These are phyloP conservation scores for Dendrocopos noguchii DNA, from an alignment of 2,113 vertebrate genomes.

Conservation along the genomic window DNA sequence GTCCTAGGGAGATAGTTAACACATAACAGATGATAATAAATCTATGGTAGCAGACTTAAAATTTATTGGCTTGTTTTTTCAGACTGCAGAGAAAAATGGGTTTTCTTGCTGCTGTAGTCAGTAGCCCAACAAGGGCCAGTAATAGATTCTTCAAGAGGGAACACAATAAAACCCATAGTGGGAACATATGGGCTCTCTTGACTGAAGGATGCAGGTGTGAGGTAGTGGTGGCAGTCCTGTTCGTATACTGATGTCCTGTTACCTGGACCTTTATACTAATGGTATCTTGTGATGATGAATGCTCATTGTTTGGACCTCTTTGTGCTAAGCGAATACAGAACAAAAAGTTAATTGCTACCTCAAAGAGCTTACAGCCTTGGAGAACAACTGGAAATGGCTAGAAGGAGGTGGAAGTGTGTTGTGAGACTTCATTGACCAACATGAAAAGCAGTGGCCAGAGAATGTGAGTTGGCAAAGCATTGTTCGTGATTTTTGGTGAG, in stretches of 20 bases:
- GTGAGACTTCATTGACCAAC: not conserved
- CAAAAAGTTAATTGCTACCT: not conserved
- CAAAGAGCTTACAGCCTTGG: not conserved
- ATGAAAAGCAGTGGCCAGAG: not conserved
- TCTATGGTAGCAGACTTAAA: not conserved
- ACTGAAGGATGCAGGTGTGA: not conserved
- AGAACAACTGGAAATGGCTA: not conserved
- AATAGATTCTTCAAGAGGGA: not conserved
- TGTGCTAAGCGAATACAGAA: not conserved
- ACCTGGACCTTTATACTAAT: not conserved
- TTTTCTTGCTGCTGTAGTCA: not conserved
- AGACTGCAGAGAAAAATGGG: not conserved
- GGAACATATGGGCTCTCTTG: not conserved
- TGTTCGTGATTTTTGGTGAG: not conserved
- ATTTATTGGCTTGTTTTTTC: conserved; percentile 37
- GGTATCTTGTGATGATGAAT: not conserved
- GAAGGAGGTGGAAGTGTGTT: not conserved
- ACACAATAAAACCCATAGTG: not conserved
- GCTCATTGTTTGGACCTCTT: not conserved
- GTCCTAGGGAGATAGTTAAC: not conserved
- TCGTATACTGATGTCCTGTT: not conserved
- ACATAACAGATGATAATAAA: not conserved
- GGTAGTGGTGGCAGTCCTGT: not conserved
- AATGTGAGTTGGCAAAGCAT: not conserved
- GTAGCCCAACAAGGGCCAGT: not conserved